These are phyloP conservation scores for Trichomalopsis sarcophagae DNA, from an alignment of 1,140 invertebrate species.

Conservation along the genomic window DNA sequence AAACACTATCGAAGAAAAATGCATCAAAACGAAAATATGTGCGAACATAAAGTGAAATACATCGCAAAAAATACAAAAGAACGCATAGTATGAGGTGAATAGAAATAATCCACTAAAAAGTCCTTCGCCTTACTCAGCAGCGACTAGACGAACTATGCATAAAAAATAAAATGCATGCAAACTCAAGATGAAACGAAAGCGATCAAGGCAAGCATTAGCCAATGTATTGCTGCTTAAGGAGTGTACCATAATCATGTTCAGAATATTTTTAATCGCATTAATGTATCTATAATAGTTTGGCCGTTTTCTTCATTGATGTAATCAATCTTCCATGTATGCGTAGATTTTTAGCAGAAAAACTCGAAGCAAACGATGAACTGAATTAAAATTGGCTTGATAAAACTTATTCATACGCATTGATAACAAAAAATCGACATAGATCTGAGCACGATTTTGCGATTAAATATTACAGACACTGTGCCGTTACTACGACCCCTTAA, in stretches of 20 bases:
- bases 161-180: constrained; percentile 46
- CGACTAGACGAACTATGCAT: constrained; percentile 9
- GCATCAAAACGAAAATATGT: constrained; percentile 42
- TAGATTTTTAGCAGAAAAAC: neutral
- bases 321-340: neutral
- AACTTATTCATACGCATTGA: neutral
- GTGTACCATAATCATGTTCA: constrained; percentile 15
- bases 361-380: neutral
- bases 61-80: constrained; percentile 39
- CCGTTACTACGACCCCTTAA: constrained; percentile 22
- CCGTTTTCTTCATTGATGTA: neutral
- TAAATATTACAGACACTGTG: constrained; percentile 14
- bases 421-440: neutral
- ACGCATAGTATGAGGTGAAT: constrained; percentile 38
- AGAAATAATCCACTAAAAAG: neutral
- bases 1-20: constrained; percentile 7
- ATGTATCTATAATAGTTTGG: neutral
- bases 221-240: constrained; percentile 39
- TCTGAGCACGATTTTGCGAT: constrained; percentile 5
- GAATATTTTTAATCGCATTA: constrained; percentile 35
- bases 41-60: constrained; percentile 45
- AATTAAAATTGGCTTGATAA: constrained; percentile 1
- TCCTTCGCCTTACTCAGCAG: constrained; percentile 36
- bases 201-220: constrained; percentile 25
- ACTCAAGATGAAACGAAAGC: constrained; percentile 29